Evolutionary conservation across 1,140 invertebrate genomes (phyloP).

Genomic region (Hyles euphorbiae): DNA sequence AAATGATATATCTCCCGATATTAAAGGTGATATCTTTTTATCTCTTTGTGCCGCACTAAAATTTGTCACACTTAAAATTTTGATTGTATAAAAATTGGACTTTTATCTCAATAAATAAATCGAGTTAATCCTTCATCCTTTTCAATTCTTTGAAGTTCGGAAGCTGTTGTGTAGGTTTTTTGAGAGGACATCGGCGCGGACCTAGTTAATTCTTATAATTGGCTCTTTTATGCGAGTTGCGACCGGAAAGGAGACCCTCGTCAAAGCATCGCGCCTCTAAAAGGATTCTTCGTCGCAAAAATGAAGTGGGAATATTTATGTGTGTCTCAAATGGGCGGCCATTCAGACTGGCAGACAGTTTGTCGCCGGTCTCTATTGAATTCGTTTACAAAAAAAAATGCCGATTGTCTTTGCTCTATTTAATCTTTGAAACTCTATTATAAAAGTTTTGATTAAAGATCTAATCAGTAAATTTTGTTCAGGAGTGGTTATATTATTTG

Average conservation of each 20-base stretch:
- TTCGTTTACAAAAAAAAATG: no score
- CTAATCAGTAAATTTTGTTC: no score
- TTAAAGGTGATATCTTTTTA: no score
- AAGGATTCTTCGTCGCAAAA: constrained; percentile 57
- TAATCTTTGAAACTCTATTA: no score
- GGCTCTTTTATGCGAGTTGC: constrained; percentile 48
- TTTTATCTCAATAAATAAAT: constrained; percentile 33
- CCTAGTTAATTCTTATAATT: constrained; percentile 61
- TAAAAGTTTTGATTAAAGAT: no score
- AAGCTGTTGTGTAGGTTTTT: constrained; percentile 47
- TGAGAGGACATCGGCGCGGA: constrained; percentile 31
- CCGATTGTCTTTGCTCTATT: no score
- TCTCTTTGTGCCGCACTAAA: no score
- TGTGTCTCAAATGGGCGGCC: constrained; percentile 20
- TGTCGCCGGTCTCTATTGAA: constrained; percentile 34
- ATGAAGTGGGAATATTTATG: constrained; percentile 34
- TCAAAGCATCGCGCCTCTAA: constrained; percentile 50
- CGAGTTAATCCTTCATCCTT: constrained; percentile 53
- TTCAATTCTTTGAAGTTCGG: constrained; percentile 66
- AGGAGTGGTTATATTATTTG: no score
- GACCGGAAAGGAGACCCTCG: constrained; percentile 64
- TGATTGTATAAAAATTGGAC: constrained; percentile 11
- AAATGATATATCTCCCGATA: constrained; percentile 8
- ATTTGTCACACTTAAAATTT: no score
- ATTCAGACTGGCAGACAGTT: constrained; percentile 46